A percentile compares a stretch with the other conserved stretches of the same genome.
Evolutionary conservation across 2,797 vertebrate genomes (phyloP).

Genomic region (Percopsis omiscomaycus): DNA sequence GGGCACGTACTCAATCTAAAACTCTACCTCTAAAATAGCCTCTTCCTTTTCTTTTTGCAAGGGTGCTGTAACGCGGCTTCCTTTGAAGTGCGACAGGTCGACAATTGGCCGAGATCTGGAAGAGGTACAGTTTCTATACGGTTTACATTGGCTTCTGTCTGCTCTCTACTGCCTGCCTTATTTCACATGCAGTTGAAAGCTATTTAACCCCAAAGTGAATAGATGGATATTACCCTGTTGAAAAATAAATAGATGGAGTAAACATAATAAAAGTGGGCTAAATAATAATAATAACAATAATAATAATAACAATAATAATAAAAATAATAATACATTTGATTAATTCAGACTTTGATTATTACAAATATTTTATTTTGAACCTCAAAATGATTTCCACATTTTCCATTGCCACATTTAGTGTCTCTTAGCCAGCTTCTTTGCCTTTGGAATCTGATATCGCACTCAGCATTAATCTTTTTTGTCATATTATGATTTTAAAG

Average conservation of each 20-base stretch:
- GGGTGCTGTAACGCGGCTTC: conserved; percentile 79
- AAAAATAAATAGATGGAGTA: background rate
- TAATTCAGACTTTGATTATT: background rate
- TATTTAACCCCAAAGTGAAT: conserved; percentile 1
- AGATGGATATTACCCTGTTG: background rate
- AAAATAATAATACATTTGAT: background rate
- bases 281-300: conserved; percentile 3
- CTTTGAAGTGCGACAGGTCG: conserved; percentile 90
- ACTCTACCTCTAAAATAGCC: conserved; percentile 56
- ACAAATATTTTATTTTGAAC: background rate
- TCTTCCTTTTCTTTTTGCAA: conserved; percentile 77
- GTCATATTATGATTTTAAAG: background rate
- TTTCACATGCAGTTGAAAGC: conserved; percentile 24
- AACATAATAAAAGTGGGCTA: background rate
- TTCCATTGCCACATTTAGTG: background rate
- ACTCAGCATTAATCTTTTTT: background rate
- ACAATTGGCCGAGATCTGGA: conserved; percentile 84
- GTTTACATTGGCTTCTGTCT: conserved; percentile 59
- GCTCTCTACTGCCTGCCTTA: conserved; percentile 45
- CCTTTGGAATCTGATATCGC: background rate
- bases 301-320: conserved; percentile 12
- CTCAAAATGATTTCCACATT: no score
- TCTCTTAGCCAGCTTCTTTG: background rate
- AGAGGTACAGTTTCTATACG: conserved; percentile 69
- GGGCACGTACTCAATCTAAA: conserved; percentile 29